Evolutionary conservation across 2,797 vertebrate genomes (phyloP), one percentile per base, ranked within the genome.

Genomic region (Gadopsis bispinosus): DNA sequence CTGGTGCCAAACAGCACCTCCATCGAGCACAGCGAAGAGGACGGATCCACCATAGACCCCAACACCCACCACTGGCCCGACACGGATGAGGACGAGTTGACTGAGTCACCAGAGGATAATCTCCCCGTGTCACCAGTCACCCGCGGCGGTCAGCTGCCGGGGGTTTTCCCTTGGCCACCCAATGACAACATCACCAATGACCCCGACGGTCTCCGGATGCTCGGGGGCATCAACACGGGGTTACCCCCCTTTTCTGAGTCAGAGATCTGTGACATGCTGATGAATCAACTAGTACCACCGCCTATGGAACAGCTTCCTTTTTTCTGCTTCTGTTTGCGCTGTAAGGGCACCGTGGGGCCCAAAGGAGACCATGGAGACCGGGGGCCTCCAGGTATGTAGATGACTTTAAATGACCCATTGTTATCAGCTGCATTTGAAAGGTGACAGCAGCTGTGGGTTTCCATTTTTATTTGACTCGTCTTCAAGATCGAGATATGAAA

Each of bases 301-400:
- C 79, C 90, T 1, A 22, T 85, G 0, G 77, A 90, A 13, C 84
- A 91, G 69, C 86, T 95, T 11, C 93, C 95, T 2, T 88, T 89
- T 67, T 91, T 84, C 85, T 95, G 95, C 79, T 55, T 94, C 39
- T 96, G 95, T 45, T 76, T 77, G 0, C 86, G 72, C 65, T 96
- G 95, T 74, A 93, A 94, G 67, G 81, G 83, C 47, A 84, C 65
- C 0, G 3, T 7, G 4, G 93, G 91, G 4, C 81, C 84, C 66
- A 95, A 96, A 80, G 95, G 95, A 35, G 90, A 94, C 48, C 69
- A 16, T 0, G 95, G 95, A 74, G 92, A 92, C 74, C 47, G 79
- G 41, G 94, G 95, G 14, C 67, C 58, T 13, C 73, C 89, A 94
- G 95, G 95, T 56, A 55, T 2, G 84, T 59, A 3, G 3, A 66